phyloP scores from a whole-genome alignment of 2,113 vertebrate species.

The Leiothrix lutea region DNA sequence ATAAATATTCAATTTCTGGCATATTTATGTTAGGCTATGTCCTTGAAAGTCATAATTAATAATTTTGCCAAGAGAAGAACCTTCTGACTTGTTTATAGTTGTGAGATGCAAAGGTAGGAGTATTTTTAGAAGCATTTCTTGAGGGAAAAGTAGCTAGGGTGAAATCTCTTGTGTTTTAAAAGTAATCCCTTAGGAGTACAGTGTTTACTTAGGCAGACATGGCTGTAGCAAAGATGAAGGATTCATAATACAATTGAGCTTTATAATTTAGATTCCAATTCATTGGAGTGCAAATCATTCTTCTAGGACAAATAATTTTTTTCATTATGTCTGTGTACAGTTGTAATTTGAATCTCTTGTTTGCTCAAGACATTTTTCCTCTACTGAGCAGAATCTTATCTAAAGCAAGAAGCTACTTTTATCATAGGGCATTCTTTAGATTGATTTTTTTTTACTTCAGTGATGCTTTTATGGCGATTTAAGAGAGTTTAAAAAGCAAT shows the following conservation, averaged over 20 bases:
- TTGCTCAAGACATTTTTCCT: not conserved
- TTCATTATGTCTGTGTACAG: not conserved
- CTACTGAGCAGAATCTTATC: not conserved
- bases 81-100: not conserved
- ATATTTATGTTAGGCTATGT: not conserved
- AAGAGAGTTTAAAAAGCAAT: slow-evolving; percentile 66
- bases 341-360: not conserved
- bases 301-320: not conserved
- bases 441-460: not conserved
- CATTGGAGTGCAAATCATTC: not conserved
- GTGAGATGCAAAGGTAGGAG: not conserved
- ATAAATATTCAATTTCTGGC: not conserved
- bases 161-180: not conserved
- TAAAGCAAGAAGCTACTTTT: slow-evolving; percentile 22
- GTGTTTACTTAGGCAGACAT: not conserved
- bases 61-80: not conserved
- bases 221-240: not conserved
- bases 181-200: not conserved
- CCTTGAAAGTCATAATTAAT: not conserved
- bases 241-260: not conserved
- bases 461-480: slow-evolving; percentile 46
- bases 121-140: not conserved
- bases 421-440: not conserved
- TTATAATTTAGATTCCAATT: not conserved
- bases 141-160: not conserved